These are phyloP conservation scores for Thalassarche chlororhynchos DNA, from an alignment of 2,113 vertebrate species.

Conservation along the genomic window DNA sequence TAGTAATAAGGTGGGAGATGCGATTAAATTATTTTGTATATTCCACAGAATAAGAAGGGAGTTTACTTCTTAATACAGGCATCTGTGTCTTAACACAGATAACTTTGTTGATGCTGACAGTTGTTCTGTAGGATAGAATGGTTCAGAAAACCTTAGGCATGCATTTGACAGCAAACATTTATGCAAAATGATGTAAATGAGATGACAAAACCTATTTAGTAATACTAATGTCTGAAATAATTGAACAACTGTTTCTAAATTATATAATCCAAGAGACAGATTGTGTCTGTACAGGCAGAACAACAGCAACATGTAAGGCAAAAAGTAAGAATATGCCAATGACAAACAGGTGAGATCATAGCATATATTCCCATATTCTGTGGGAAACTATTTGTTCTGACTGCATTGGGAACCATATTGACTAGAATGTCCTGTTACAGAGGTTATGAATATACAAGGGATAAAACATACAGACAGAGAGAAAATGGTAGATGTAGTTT, in stretches of 20 bases:
- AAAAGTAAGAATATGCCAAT: background rate
- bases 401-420: background rate
- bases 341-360: background rate
- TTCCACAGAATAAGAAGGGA: background rate
- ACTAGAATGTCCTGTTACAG: background rate
- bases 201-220: background rate
- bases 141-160: background rate
- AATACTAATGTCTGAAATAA: background rate
- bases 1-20: background rate
- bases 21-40: background rate
- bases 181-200: background rate
- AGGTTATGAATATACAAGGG: background rate
- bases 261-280: background rate
- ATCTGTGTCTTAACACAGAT: background rate
- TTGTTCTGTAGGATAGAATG: background rate
- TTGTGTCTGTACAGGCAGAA: background rate
- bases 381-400: background rate
- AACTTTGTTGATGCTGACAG: background rate
- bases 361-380: background rate
- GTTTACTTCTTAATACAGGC: background rate
- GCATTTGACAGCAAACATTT: background rate
- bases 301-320: background rate
- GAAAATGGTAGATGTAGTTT: background rate
- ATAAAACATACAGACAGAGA: background rate
- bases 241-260: background rate